Evolutionary conservation across 2,113 vertebrate species (phyloP).

Genomic region (Sinocyclocheilus anophthalmus): DNA sequence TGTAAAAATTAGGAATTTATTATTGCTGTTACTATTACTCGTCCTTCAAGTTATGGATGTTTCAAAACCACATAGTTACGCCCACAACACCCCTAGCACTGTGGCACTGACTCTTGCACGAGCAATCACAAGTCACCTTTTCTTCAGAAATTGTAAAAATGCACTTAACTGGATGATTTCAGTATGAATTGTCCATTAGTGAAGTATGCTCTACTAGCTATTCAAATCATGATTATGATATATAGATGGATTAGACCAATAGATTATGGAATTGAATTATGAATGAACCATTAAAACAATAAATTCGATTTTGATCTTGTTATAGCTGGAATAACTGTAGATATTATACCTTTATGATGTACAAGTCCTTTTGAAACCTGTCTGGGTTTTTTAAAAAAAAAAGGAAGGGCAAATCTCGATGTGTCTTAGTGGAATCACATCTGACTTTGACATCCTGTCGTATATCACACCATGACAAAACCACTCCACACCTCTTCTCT

Average conservation of each 20-base stretch:
- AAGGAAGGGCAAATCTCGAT: slow-evolving; percentile 31
- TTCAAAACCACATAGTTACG: neutral
- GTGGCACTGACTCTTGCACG: neutral
- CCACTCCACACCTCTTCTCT: slow-evolving; percentile 30
- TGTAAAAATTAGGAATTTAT: neutral
- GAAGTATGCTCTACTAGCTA: neutral
- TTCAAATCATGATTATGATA: neutral
- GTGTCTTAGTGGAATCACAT: slow-evolving; percentile 1
- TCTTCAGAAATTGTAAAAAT: neutral
- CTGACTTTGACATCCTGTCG: slow-evolving; percentile 21
- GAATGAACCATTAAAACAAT: neutral
- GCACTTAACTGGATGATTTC: neutral
- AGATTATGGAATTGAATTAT: neutral
- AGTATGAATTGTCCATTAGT: neutral
- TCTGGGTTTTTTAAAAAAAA: neutral
- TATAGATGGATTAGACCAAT: too few species aligned
- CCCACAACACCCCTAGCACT: neutral
- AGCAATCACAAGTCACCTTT: neutral
- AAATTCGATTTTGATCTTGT: neutral
- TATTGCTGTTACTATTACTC: neutral
- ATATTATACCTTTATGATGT: neutral
- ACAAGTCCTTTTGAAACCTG: neutral
- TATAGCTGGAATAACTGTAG: neutral
- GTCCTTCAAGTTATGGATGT: neutral
- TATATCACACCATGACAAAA: slow-evolving; percentile 40